Percentiles rank a stretch among this genome's conserved stretches.
Conservation (phyloP, 2,888 invertebrate genomes). For the Mantis religiosa region DNA sequence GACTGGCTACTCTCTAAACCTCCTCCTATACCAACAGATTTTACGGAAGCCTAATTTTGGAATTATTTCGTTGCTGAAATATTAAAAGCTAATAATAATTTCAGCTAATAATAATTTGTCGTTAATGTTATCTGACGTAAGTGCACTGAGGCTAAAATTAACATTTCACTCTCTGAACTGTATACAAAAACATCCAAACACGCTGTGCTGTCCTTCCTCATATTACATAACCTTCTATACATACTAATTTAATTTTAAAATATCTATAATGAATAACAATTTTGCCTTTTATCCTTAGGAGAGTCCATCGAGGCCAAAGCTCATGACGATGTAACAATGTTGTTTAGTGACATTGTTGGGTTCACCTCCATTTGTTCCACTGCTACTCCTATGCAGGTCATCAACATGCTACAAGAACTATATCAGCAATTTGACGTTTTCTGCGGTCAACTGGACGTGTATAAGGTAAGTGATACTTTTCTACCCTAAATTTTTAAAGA, state of each 20-base stretch:
- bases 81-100: not conserved
- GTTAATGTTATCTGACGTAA: too few relatives aligned
- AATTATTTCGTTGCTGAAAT: not conserved
- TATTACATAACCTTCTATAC: too few relatives aligned
- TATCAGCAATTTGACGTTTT: slow-evolving; percentile 91
- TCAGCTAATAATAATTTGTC: not conserved
- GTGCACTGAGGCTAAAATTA: too few relatives aligned
- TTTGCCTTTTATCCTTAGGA: slow-evolving; percentile 48
- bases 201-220: not conserved
- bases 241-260: too few relatives aligned
- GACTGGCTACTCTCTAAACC: too few relatives aligned
- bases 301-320: slow-evolving; percentile 89
- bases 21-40: too few relatives aligned
- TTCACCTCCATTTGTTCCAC: slow-evolving; percentile 94
- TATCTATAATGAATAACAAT: too few relatives aligned
- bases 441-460: slow-evolving; percentile 89
- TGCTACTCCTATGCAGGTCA: slow-evolving; percentile 92
- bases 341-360: slow-evolving; percentile 94
- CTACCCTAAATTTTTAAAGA: too few relatives aligned
- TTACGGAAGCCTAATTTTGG: not conserved
- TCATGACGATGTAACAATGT: slow-evolving; percentile 89
- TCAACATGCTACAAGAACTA: slow-evolving; percentile 87
- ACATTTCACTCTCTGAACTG: too few relatives aligned
- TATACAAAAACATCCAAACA: not conserved
- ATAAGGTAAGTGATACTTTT: slow-evolving; percentile 68